Conservation (phyloP, 64 coral and sea anemone genomes). For the Hydrozoanthus tunicans region DNA sequence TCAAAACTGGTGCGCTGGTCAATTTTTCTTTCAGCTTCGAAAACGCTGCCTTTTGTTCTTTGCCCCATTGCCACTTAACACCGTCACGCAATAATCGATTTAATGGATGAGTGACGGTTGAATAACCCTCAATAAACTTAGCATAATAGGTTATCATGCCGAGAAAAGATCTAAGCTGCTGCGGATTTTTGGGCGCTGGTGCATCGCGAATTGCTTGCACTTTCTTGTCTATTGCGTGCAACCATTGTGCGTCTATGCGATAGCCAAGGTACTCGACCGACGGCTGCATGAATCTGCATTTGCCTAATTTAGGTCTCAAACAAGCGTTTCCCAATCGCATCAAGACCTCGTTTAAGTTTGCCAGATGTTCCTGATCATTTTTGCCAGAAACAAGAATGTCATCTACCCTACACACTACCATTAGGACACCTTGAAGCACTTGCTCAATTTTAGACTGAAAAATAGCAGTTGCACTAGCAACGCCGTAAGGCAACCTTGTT, state of each 20-base stretch:
- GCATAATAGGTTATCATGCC: constrained; percentile 17
- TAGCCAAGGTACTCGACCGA: constrained; percentile 40
- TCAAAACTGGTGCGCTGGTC: constrained; percentile 10
- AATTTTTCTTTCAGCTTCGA: background rate
- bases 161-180: constrained; percentile 15
- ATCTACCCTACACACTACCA: constrained; percentile 42
- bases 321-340: constrained; percentile 13
- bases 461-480: constrained; percentile 19
- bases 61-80: background rate
- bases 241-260: constrained; percentile 1
- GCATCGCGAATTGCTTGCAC: constrained; percentile 20
- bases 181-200: background rate
- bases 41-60: background rate
- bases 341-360: constrained; percentile 24
- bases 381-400: constrained; percentile 32
- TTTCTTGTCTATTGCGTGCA: constrained; percentile 31
- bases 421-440: constrained; percentile 12
- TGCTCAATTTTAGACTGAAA: constrained; percentile 48
- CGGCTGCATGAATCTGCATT: constrained; percentile 41
- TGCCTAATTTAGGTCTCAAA: constrained; percentile 1
- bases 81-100: constrained; percentile 22
- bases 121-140: background rate
- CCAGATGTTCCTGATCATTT: constrained; percentile 28
- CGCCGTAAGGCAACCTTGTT: constrained; percentile 18
- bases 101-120: constrained; percentile 8